phyloP scores from a whole-genome alignment of 2,113 vertebrate genomes.

The Apteryx owenii region DNA sequence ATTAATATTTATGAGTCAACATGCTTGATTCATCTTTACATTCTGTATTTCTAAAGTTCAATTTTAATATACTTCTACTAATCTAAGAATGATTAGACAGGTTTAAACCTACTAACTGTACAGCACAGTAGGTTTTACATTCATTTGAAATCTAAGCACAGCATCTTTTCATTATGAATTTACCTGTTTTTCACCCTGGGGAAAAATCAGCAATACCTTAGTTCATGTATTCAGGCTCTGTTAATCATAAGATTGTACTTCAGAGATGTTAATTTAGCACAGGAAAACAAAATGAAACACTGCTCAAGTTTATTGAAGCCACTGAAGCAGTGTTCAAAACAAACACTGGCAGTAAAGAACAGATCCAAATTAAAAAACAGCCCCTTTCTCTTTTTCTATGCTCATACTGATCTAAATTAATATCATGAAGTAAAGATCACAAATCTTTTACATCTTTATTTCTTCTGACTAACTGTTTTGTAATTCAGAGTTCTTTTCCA shows the following conservation, averaged over 20 bases:
- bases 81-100: conserved; percentile 67
- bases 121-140: conserved; percentile 35
- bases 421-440: conserved; percentile 35
- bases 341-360: conserved; percentile 20
- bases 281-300: conserved; percentile 64
- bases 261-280: conserved; percentile 58
- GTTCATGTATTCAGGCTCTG: not conserved
- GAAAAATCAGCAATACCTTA: conserved; percentile 53
- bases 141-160: conserved; percentile 68
- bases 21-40: conserved; percentile 58
- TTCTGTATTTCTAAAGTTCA: conserved; percentile 65
- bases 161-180: conserved; percentile 64
- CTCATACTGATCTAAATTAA: conserved; percentile 45
- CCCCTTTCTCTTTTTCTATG: conserved; percentile 6
- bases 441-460: conserved; percentile 22
- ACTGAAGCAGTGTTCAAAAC: conserved; percentile 34
- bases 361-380: not conserved
- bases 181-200: conserved; percentile 50
- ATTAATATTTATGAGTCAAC: conserved; percentile 62
- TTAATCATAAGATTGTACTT: conserved; percentile 72
- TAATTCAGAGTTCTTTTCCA: conserved; percentile 51
- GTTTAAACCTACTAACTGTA: conserved; percentile 54
- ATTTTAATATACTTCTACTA: conserved; percentile 63
- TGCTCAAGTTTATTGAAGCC: conserved; percentile 56
- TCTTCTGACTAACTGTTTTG: conserved; percentile 55